phyloP scores from a whole-genome alignment of 2,888 invertebrate genomes.

The Petrolisthes cinctipes region DNA sequence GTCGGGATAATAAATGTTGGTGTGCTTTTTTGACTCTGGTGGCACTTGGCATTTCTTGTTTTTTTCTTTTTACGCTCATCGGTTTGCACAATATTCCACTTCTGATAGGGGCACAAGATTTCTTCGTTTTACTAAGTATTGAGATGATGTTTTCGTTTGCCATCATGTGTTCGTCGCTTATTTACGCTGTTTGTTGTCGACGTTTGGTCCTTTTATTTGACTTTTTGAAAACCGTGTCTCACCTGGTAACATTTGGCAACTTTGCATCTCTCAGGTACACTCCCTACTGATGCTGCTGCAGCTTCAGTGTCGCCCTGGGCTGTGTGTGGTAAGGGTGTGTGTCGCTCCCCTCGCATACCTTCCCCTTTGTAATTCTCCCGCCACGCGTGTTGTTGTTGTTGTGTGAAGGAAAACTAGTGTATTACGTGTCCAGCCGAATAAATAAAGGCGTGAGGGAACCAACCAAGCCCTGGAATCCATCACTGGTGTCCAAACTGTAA shows the following conservation, averaged over 20 bases:
- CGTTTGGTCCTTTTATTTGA: neutral
- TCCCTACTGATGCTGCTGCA: slow-evolving; percentile 18
- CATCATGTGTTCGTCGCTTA: neutral
- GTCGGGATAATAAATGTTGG: neutral
- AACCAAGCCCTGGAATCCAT: no score
- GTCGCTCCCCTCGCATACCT: neutral
- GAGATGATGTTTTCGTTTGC: neutral
- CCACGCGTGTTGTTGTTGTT: slow-evolving; percentile 3
- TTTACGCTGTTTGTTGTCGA: neutral
- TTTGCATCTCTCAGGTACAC: slow-evolving; percentile 3
- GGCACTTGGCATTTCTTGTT: neutral
- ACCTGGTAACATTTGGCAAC: slow-evolving; percentile 18
- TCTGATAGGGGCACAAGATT: neutral
- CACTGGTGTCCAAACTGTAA: no score
- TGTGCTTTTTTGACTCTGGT: neutral
- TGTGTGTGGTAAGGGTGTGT: neutral
- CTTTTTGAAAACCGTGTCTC: neutral
- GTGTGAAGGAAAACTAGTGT: neutral
- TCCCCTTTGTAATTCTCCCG: slow-evolving; percentile 11
- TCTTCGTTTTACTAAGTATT: neutral
- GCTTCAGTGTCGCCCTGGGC: neutral
- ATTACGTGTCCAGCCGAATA: no score
- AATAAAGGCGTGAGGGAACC: no score
- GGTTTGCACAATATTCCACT: neutral
- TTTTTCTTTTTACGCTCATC: neutral